phyloP scores from a whole-genome alignment of 2,113 vertebrate species.

The Thomomys bottae region DNA sequence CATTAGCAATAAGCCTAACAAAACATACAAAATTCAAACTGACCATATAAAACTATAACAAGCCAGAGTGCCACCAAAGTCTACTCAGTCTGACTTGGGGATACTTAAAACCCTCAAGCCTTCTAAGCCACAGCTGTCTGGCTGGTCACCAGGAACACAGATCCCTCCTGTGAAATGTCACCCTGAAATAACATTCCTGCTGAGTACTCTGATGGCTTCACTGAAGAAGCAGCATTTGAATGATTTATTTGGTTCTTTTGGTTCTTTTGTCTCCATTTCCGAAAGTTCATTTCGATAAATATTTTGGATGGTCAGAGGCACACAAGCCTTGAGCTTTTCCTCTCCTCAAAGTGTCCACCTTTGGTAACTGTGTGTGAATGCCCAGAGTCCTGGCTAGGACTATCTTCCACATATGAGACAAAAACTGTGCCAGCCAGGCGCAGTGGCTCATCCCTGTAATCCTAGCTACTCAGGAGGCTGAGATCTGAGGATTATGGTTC shows the following conservation, averaged over 20 bases:
- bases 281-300: no score
- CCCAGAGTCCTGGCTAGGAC: no score
- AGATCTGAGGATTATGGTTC: no score
- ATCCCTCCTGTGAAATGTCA: not conserved
- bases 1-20: not conserved
- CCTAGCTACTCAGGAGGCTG: no score
- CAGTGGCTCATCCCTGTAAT: no score
- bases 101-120: not conserved
- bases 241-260: slow-evolving; percentile 48
- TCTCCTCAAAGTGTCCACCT: no score
- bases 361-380: no score
- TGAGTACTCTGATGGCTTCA: not conserved
- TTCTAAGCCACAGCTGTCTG: not conserved
- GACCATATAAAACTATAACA: not conserved
- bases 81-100: not conserved
- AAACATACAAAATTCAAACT: not conserved
- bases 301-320: no score
- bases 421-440: no score
- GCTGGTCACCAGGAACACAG: slow-evolving; percentile 18
- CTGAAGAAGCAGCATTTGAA: not conserved
- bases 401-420: no score
- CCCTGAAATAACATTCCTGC: not conserved
- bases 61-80: not conserved
- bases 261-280: no score
- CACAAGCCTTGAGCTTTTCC: no score